A percentile compares a stretch with the other conserved stretches of the same genome.
Evolutionary conservation across 2,797 vertebrate species (phyloP).

Genomic region (Poeciliopsis presidionis): DNA sequence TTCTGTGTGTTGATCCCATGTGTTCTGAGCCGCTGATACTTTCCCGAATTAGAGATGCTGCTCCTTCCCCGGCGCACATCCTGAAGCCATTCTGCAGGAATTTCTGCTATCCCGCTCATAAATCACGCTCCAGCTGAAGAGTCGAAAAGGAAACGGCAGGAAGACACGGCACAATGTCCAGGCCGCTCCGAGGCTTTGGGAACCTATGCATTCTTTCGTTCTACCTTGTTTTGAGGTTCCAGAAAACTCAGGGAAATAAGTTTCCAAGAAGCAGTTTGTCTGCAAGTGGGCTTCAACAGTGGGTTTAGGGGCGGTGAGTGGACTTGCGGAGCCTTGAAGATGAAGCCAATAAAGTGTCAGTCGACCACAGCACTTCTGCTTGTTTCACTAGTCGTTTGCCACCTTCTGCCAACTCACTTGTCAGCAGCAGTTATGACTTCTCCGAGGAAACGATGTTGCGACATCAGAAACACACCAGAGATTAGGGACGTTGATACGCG

Average conservation of each 20-base stretch:
- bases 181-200: slow-evolving; percentile 13
- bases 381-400: slow-evolving; percentile 15
- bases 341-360: slow-evolving; percentile 24
- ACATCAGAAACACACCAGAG: neutral
- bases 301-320: neutral
- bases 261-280: neutral
- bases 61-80: slow-evolving; percentile 66
- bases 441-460: slow-evolving; percentile 17
- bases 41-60: slow-evolving; percentile 69
- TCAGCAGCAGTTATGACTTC: slow-evolving; percentile 11
- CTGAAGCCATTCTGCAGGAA: slow-evolving; percentile 78
- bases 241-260: neutral
- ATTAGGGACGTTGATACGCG: neutral
- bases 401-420: slow-evolving; percentile 17
- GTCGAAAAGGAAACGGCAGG: slow-evolving; percentile 37
- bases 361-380: slow-evolving; percentile 22
- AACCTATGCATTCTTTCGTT: slow-evolving; percentile 42
- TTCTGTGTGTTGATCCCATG: slow-evolving; percentile 52
- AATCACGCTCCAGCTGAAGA: slow-evolving; percentile 66
- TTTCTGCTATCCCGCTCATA: slow-evolving; percentile 69
- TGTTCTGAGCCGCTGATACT: slow-evolving; percentile 69
- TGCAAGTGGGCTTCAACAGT: neutral
- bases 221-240: slow-evolving; percentile 29
- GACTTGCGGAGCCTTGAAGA: slow-evolving; percentile 8
- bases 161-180: slow-evolving; percentile 33